phyloP scores from a whole-genome alignment of 1,140 invertebrate genomes.

The Coenobita brevimanus region DNA sequence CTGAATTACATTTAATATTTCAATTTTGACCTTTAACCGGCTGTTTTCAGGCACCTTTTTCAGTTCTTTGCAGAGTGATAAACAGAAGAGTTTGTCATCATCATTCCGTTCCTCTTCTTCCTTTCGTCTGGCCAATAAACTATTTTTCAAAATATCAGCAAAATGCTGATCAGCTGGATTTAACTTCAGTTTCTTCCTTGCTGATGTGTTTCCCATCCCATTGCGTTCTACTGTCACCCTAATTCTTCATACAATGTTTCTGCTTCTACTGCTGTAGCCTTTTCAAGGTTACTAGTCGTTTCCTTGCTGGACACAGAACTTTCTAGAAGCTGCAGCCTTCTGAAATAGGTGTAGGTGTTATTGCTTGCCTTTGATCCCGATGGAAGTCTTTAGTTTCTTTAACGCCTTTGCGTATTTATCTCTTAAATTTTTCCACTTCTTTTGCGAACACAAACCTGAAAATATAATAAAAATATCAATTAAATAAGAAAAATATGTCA shows the following conservation, averaged over 20 bases:
- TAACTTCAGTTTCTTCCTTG: conserved; percentile 5
- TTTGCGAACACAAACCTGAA: conserved; percentile 17
- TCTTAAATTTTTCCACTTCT: conserved; percentile 43
- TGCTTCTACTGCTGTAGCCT: background rate
- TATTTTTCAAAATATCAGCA: conserved; percentile 7
- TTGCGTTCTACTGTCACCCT: conserved; percentile 19
- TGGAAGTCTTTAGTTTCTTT: conserved; percentile 41
- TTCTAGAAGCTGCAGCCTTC: conserved; percentile 29
- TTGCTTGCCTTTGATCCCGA: background rate
- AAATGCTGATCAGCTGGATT: conserved; percentile 29
- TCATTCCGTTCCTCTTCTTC: conserved; percentile 33
- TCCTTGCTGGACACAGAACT: conserved; percentile 1
- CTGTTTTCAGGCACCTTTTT: conserved; percentile 39
- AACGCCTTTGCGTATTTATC: conserved; percentile 22
- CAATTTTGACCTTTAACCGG: conserved; percentile 31
- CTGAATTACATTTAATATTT: conserved; percentile 32
- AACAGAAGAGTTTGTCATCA: conserved; percentile 41
- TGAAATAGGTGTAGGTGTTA: conserved; percentile 30
- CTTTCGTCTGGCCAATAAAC: conserved; percentile 3
- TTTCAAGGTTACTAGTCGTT: conserved; percentile 26
- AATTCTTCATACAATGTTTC: background rate
- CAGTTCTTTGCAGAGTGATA: conserved; percentile 23
- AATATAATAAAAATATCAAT: background rate
- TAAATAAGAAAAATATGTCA: background rate
- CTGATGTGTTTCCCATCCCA: conserved; percentile 2